These are phyloP conservation scores for Delphinus delphis DNA, from an alignment of 2,113 vertebrate species.

Conservation along the genomic window DNA sequence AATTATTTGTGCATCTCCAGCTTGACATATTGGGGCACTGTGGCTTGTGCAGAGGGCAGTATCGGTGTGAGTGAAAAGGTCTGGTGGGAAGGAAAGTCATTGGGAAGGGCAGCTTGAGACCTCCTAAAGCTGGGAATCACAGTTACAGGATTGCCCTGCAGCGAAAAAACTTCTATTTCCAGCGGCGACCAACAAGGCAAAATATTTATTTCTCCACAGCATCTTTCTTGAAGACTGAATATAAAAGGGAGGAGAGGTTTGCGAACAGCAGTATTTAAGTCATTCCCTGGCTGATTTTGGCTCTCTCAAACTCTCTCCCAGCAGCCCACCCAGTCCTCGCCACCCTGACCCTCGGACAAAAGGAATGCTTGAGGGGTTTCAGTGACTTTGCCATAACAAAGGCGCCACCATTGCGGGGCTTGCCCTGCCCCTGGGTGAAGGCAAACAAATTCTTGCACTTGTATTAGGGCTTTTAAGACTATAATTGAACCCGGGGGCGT, in stretches of 20 bases:
- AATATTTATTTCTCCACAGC: conserved; percentile 63
- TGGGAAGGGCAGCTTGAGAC: conserved; percentile 4
- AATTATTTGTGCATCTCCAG: conserved; percentile 83
- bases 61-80: neutral
- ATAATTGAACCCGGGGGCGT: conserved; percentile 93
- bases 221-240: conserved; percentile 42
- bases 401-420: conserved; percentile 87
- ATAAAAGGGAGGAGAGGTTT: neutral
- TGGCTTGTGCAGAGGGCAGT: conserved; percentile 40
- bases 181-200: conserved; percentile 22
- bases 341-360: conserved; percentile 76
- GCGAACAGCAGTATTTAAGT: neutral
- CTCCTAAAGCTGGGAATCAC: conserved; percentile 16
- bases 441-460: conserved; percentile 95
- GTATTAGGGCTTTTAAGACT: conserved; percentile 92
- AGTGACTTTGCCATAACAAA: conserved; percentile 90
- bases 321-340: conserved; percentile 71
- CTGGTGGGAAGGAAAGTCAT: neutral
- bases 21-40: conserved; percentile 78
- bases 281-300: neutral
- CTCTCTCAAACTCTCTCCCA: conserved; percentile 34
- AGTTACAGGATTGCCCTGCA: conserved; percentile 10
- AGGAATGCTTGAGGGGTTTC: conserved; percentile 84
- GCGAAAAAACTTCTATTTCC: conserved; percentile 46
- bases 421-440: conserved; percentile 93